These are phyloP conservation scores for Rhinopithecus roxellana DNA, from an alignment of 2,113 vertebrate genomes.

Conservation along the genomic window DNA sequence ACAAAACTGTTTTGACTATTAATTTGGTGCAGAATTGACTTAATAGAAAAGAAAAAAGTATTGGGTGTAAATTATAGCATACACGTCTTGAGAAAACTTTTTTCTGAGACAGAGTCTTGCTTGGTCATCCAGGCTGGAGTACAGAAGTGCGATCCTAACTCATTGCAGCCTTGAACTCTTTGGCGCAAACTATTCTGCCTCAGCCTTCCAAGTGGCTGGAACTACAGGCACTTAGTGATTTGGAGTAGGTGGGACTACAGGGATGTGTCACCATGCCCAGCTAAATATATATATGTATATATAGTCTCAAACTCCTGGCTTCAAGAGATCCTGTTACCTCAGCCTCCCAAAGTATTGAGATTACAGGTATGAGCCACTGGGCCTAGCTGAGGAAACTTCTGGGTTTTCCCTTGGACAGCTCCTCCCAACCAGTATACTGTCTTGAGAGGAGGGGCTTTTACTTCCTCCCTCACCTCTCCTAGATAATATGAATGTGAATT, in stretches of 20 bases:
- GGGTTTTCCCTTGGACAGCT: neutral
- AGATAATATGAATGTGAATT: neutral
- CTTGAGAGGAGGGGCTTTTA: neutral
- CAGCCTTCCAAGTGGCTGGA: too few relatives aligned
- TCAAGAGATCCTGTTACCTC: too few relatives aligned
- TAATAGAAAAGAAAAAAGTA: neutral
- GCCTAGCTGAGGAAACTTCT: neutral
- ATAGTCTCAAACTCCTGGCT: too few relatives aligned
- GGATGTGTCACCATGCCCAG: too few relatives aligned
- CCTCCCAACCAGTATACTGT: rapidly evolving
- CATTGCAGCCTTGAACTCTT: too few relatives aligned
- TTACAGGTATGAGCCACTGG: neutral
- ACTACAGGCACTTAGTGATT: too few relatives aligned
- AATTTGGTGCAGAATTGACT: neutral
- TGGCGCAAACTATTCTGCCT: too few relatives aligned
- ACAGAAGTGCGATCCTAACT: too few relatives aligned
- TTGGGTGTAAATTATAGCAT: neutral
- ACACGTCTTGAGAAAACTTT: neutral
- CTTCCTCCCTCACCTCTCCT: neutral
- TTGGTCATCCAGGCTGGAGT: too few relatives aligned
- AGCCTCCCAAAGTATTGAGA: too few relatives aligned
- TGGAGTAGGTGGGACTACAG: too few relatives aligned
- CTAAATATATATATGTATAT: too few relatives aligned
- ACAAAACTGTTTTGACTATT: neutral
- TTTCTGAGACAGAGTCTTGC: neutral